A percentile compares a stretch with the other conserved stretches of the same genome.
These are phyloP conservation scores for Torymus aiolomorphi DNA, from an alignment of 2,888 invertebrate genomes.

Conservation along the genomic window DNA sequence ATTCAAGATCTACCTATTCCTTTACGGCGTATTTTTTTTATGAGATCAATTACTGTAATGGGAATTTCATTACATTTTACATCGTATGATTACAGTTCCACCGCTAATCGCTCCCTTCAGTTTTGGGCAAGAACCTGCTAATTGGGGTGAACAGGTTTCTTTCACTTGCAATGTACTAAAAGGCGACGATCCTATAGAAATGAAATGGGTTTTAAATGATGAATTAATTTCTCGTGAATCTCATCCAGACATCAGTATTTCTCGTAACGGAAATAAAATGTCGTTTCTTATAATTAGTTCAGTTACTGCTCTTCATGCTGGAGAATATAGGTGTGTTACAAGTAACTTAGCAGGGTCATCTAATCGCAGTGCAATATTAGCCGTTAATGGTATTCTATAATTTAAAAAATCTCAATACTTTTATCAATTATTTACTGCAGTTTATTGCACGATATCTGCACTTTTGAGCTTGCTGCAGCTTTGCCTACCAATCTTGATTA, in stretches of 20 bases:
- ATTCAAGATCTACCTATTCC: too few species aligned
- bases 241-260: slow-evolving; percentile 76
- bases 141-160: slow-evolving; percentile 85
- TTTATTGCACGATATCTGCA: neutral
- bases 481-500: too few species aligned
- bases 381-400: slow-evolving; percentile 77
- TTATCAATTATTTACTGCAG: neutral
- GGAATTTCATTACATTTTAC: too few species aligned
- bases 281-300: slow-evolving; percentile 78
- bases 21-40: too few species aligned
- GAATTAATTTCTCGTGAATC: slow-evolving; percentile 71
- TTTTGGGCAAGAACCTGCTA: slow-evolving; percentile 78
- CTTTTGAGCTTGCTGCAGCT: neutral
- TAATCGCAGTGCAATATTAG: slow-evolving; percentile 76
- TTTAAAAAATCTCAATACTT: neutral
- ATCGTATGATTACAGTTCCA: slow-evolving; percentile 68
- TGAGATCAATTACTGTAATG: too few species aligned
- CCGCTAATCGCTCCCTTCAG: slow-evolving; percentile 79
- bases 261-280: slow-evolving; percentile 79
- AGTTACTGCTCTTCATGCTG: slow-evolving; percentile 78
- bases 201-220: slow-evolving; percentile 82
- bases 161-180: slow-evolving; percentile 83
- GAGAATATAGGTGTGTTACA: slow-evolving; percentile 79
- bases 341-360: slow-evolving; percentile 77
- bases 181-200: slow-evolving; percentile 83